Evolutionary conservation across 2,888 invertebrate species (phyloP).

Genomic region (Lasioglossum zephyrum): DNA sequence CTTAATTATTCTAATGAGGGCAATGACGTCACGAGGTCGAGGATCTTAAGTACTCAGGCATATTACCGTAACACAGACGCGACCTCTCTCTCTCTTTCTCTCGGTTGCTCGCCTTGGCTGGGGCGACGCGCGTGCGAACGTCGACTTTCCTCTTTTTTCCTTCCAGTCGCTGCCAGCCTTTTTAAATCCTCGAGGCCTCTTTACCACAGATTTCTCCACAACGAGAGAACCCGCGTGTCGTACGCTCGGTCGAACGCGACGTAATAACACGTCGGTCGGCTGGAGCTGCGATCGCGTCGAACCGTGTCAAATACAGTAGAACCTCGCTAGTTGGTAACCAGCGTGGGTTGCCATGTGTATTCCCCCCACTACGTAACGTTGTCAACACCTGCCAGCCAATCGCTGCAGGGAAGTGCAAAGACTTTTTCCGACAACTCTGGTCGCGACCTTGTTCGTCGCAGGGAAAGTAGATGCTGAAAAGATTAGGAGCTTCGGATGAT

Average conservation of each 20-base stretch:
- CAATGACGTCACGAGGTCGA: constrained; percentile 72
- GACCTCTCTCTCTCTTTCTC: constrained; percentile 7
- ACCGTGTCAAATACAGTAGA: constrained; percentile 6
- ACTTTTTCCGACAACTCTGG: background rate
- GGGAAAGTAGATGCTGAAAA: background rate
- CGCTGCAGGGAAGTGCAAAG: background rate
- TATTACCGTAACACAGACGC: constrained; percentile 57
- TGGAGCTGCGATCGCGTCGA: background rate
- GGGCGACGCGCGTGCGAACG: background rate
- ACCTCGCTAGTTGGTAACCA: background rate
- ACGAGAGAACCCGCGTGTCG: constrained; percentile 30
- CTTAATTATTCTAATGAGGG: constrained; percentile 76
- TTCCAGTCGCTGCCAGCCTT: constrained; percentile 34
- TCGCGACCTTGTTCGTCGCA: background rate
- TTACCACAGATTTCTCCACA: constrained; percentile 48
- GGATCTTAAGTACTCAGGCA: constrained; percentile 58
- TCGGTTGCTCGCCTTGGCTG: background rate
- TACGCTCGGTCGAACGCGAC: constrained; percentile 29
- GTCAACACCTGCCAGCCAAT: background rate
- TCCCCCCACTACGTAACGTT: background rate
- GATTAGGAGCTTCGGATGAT: background rate
- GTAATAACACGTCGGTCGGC: constrained; percentile 32
- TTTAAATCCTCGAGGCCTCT: constrained; percentile 55
- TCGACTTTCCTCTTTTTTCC: constrained; percentile 15
- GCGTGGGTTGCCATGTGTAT: background rate